Evolutionary conservation across 2,113 vertebrate genomes (phyloP), one percentile per base, ranked within the genome.

Genomic region (Myiopsitta monachus): DNA sequence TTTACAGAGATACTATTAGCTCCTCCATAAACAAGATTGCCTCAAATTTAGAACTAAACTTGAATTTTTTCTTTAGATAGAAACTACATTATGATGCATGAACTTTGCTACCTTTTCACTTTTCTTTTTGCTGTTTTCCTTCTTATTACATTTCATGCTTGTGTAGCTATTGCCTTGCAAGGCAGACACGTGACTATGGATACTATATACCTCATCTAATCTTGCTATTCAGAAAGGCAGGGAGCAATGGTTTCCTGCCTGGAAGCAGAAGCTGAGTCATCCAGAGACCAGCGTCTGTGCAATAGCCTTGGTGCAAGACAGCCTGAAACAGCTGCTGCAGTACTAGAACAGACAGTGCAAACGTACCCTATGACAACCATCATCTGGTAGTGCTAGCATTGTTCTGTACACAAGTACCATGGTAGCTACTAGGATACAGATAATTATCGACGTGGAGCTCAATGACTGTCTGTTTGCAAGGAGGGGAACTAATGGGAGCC

Each of bases 171-270:
- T 90, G 91, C 91, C 82, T 80, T 22, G 4, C 83, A 83, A 84
- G 74, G 84, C 79, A 85, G 95, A 92, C 86, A 96, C 93, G 70
- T 69, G 96, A 90, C 75, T 87, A 73, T 47, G 78, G 87, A 30
- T 28, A 36, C 92, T 88, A 77, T 83, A 91, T 75, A 92, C 54
- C 92, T 94, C 54, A 92, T 89, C 90, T 96, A 88, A 96, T 89
- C 89, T 92, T 7, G 22, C 88, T 88, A 16, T 92, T 77, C 76
- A 86, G 88, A 76, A 49, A 94, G 80, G 83, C 73, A 93, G 92
- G 83, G 87, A 83, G 75, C 51, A 88, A 23, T 51, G 67, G 81
- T 10, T 67, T 90, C 89, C 91, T 83, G 73, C 80, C 75, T 86
- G 55, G n/a, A 94, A 84, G 21, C 51, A 24, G 89, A 73, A 90